Base-by-base conservation (phyloP, 1,140 invertebrate species). In the Papilio aristodemus region DNA sequence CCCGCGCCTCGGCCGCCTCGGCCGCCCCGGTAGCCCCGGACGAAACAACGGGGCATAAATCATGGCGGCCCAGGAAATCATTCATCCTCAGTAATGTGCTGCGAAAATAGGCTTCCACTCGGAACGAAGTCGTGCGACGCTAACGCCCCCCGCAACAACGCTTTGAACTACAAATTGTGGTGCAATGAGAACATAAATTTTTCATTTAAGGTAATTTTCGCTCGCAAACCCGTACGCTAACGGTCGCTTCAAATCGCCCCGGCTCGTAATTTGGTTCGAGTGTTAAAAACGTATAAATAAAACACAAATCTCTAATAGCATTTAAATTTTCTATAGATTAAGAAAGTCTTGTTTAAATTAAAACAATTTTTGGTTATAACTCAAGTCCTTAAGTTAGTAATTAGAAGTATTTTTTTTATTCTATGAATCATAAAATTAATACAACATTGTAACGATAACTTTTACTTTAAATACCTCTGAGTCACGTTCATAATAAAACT, bases 61-160 rank as follows among this genome's bases (percentile, higher is more conserved):
- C 87, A 87, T 85, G 81, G 76, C 80, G 69, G 73, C 70, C 81
- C 86, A 89, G 89, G 87, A 91, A 91, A 91, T 89, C 86, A 86
- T 91, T 87, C 86, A 89, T 91, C 85, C 86, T 91, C 83, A 46
- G 81, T 91, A 91, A 89, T 91, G 85, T 89, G 85, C 84, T 87
- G 89, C 86, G 87, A 91, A 89, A 89, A 89, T 89, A 89, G 86
- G 85, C 87, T 91, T 87, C 86, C 81, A 87, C 75, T 80, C 78
- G 78, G 74, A 78, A 78, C 79, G 80, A 54, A 71, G 72, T 72
- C 73, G 71, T 69, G 75, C 82, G 79, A 80, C 80, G 76, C 80
- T 75, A 78, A 84, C 84, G 80, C 86, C 85, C 85, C 81, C 79
- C 79, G 80, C 79, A 79, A 80, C 84, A 85, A 91, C 83, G 84